phyloP scores from a whole-genome alignment of 2,797 vertebrate species.

The Myripristis murdjan region DNA sequence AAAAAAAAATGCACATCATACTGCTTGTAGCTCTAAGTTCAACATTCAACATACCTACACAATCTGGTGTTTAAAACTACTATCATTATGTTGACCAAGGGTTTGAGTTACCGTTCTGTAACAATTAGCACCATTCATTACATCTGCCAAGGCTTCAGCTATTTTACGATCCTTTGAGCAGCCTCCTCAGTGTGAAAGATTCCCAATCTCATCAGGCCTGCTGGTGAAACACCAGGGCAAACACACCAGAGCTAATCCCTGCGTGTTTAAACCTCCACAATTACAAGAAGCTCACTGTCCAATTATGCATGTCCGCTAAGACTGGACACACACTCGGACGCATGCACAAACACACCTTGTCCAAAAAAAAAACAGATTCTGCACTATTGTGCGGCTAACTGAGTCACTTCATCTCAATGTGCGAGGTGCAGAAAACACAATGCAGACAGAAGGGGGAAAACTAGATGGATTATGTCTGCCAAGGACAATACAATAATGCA shows the following conservation, averaged over 20 bases:
- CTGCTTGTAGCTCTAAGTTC: too few relatives aligned
- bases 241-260: slow-evolving; percentile 50
- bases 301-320: slow-evolving; percentile 45
- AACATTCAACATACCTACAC: too few relatives aligned
- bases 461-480: slow-evolving; percentile 31
- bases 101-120: too few relatives aligned
- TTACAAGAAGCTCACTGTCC: slow-evolving; percentile 61
- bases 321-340: slow-evolving; percentile 11
- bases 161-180: slow-evolving; percentile 23
- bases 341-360: slow-evolving; percentile 14
- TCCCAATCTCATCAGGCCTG: slow-evolving; percentile 38
- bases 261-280: slow-evolving; percentile 63
- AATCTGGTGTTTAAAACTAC: too few relatives aligned
- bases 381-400: not conserved
- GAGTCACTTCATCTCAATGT: slow-evolving; percentile 8
- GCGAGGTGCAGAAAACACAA: not conserved
- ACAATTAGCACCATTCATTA: too few relatives aligned
- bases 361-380: slow-evolving; percentile 6
- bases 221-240: slow-evolving; percentile 55
- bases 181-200: slow-evolving; percentile 25
- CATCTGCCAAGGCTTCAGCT: not conserved
- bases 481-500: slow-evolving; percentile 48
- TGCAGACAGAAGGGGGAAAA: not conserved
- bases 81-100: too few relatives aligned
- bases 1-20: too few relatives aligned